These are phyloP conservation scores for Oncorhynchus nerka DNA, from an alignment of 2,113 vertebrate genomes.

Conservation along the genomic window DNA sequence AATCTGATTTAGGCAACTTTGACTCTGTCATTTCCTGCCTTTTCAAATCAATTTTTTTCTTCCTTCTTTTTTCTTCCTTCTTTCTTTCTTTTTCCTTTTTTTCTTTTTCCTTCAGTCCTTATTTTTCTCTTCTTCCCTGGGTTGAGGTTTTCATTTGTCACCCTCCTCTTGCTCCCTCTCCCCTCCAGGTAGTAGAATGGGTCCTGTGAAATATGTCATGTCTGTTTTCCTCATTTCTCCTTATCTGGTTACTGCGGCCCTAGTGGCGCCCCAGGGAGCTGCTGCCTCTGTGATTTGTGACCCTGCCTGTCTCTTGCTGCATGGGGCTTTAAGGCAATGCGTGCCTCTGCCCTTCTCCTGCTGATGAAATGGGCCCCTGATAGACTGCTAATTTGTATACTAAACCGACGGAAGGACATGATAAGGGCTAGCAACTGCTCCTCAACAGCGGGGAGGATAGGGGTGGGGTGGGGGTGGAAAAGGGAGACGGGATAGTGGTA, in stretches of 20 bases:
- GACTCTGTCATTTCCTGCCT: conserved; percentile 24
- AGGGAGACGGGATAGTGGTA: conserved; percentile 38
- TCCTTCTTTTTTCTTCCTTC: background rate
- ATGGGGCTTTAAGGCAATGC: conserved; percentile 61
- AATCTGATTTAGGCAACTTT: conserved; percentile 44
- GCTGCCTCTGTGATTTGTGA: conserved; percentile 76
- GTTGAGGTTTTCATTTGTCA: conserved; percentile 46
- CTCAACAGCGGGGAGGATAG: conserved; percentile 50
- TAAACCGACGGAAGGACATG: conserved; percentile 81
- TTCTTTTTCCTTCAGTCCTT: background rate
- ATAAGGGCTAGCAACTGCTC: conserved; percentile 85
- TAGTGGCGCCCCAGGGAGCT: conserved; percentile 37
- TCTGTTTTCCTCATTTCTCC: conserved; percentile 70
- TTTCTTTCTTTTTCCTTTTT: conserved; percentile 5
- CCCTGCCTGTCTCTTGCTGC: conserved; percentile 9
- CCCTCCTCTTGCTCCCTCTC: conserved; percentile 17
- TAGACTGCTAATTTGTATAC: conserved; percentile 90
- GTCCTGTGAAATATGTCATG: conserved; percentile 55
- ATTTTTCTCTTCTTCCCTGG: no score
- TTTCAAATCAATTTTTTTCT: conserved; percentile 16
- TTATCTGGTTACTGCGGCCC: conserved; percentile 69
- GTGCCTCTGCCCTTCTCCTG: conserved; percentile 72
- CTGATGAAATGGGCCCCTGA: conserved; percentile 83
- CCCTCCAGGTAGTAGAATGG: conserved; percentile 55
- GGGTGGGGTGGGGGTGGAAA: conserved; percentile 6